phyloP scores from a whole-genome alignment of 2,888 invertebrate genomes.

The Thera obeliscata region DNA sequence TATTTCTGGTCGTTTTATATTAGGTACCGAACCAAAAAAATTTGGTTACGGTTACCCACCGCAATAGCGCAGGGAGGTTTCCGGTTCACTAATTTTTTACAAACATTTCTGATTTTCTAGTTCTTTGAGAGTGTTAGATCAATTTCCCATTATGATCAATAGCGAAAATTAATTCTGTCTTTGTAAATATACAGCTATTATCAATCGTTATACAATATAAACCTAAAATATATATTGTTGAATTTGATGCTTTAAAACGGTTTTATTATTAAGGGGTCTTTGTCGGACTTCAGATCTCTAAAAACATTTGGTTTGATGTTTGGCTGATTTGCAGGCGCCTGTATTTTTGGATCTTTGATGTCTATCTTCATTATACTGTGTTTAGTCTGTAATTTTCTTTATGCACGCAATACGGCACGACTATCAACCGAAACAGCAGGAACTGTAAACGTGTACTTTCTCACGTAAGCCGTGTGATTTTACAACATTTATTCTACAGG shows the following conservation, averaged over 20 bases:
- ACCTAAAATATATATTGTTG: no score
- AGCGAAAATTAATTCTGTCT: background rate
- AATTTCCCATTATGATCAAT: background rate
- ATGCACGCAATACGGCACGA: background rate
- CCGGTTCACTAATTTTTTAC: background rate
- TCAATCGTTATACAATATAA: no score
- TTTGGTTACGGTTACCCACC: no score
- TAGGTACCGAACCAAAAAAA: background rate
- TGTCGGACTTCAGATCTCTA: background rate
- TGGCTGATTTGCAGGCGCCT: conserved; percentile 19
- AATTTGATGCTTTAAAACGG: no score
- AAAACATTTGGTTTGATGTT: conserved; percentile 2
- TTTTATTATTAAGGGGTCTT: background rate
- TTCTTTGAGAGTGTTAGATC: background rate
- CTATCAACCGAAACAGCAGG: background rate
- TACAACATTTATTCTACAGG: background rate
- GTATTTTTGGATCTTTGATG: conserved; percentile 38
- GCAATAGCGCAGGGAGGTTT: background rate
- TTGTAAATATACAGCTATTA: no score
- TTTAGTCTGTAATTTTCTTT: conserved; percentile 7
- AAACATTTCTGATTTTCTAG: background rate
- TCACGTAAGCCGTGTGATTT: background rate
- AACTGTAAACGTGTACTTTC: background rate
- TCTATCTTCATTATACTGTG: conserved; percentile 4
- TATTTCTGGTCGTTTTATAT: conserved; percentile 7